phyloP scores from a whole-genome alignment of 2,797 vertebrate genomes.

The Mergus octosetaceus region DNA sequence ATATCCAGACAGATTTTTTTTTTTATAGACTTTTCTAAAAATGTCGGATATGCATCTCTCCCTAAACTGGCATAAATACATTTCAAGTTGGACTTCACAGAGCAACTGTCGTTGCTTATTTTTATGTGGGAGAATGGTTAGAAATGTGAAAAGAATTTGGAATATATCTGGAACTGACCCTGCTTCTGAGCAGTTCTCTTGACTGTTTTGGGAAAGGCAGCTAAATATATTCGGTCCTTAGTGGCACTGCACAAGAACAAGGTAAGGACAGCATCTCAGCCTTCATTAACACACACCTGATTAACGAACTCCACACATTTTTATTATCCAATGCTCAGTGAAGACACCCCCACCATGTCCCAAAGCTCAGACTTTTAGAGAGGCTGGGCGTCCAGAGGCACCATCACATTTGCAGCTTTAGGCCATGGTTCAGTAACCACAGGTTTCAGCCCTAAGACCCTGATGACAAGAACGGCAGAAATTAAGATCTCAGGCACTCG shows the following conservation, averaged over 20 bases:
- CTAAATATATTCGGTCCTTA: neutral
- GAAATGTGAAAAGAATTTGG: neutral
- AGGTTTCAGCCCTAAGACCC: slow-evolving; percentile 40
- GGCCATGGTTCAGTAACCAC: slow-evolving; percentile 12
- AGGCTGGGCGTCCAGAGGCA: neutral
- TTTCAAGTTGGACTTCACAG: neutral
- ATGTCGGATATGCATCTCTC: neutral
- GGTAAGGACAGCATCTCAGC: neutral
- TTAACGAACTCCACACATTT: neutral
- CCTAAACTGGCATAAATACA: neutral
- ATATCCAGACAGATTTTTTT: neutral
- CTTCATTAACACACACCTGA: neutral
- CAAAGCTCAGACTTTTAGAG: neutral
- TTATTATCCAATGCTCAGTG: neutral
- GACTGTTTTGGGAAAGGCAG: neutral
- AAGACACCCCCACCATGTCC: neutral
- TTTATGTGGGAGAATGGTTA: neutral
- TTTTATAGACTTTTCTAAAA: neutral
- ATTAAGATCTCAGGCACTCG: slow-evolving; percentile 42
- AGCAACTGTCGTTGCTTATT: neutral
- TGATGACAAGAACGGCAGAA: slow-evolving; percentile 56
- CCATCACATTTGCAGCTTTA: slow-evolving; percentile 7
- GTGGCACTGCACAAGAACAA: neutral
- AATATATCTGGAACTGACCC: neutral
- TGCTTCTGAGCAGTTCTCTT: neutral